Percentiles rank a stretch among this genome's conserved stretches.
Conservation (phyloP, 2,888 invertebrate species). For the Diaperis boleti region DNA sequence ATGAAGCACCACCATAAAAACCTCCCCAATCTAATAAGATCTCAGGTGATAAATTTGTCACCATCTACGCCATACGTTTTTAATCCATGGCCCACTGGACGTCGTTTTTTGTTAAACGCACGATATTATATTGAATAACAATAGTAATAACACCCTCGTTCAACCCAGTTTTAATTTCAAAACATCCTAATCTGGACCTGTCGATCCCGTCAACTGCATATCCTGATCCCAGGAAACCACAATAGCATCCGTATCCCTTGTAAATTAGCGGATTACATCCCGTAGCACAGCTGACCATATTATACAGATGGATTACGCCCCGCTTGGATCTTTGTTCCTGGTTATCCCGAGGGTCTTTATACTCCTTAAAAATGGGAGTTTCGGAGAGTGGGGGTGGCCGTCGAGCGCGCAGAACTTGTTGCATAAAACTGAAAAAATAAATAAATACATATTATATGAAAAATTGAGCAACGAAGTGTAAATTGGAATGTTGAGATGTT, state of each 20-base stretch:
- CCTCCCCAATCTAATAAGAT: too few species aligned
- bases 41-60: too few species aligned
- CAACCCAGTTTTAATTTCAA: too few species aligned
- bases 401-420: background rate
- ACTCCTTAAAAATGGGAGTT: background rate
- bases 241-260: slow-evolving; percentile 92
- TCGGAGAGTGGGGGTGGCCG: slow-evolving; percentile 1
- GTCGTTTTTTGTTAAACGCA: too few species aligned
- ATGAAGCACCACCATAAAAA: too few species aligned
- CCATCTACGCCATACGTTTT: too few species aligned
- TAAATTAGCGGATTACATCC: slow-evolving; percentile 86
- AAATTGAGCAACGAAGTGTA: background rate
- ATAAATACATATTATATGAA: background rate
- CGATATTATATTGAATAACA: too few species aligned
- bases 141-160: too few species aligned
- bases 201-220: slow-evolving; percentile 85
- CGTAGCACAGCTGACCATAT: slow-evolving; percentile 88
- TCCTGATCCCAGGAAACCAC: slow-evolving; percentile 88
- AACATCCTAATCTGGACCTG: slow-evolving; percentile 68
- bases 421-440: background rate
- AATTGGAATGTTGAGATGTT: too few species aligned
- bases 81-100: too few species aligned
- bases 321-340: slow-evolving; percentile 72
- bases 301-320: slow-evolving; percentile 83
- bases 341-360: slow-evolving; percentile 2